Evolutionary conservation across 2,113 vertebrate species (phyloP), one percentile per base, ranked within the genome.

Genomic region (Ammodytes marinus): DNA sequence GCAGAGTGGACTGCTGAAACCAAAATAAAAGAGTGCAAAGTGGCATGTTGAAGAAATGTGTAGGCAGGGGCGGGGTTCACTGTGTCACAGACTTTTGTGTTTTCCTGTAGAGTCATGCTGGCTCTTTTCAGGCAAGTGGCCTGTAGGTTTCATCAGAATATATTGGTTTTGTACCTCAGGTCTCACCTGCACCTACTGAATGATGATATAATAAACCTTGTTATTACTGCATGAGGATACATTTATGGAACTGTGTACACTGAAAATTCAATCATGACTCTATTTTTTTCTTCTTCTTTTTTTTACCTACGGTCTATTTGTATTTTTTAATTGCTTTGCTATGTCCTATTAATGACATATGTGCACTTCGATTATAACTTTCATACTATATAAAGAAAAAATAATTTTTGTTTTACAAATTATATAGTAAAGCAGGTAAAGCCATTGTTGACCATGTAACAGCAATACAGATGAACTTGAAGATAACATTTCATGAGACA

Each of bases 401-500:
- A 27, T 27, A 1, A 27, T 27, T 27, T 27, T 27, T 27, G 27
- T 27, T 54, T n/a, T 58, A 45, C 15, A 60, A 2, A 47, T 72
- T 60, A 15, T 61, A 13, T 15, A 66, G 14, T 6, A 9, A 15
- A 39, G 39, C 12, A 43, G 17, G 53, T 13, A 54, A 12, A 14
- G 2, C 58, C 27, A 9, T 47, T 65, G 39, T 46, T 86, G 72
- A 78, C 61, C 27, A 50, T 59, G 10, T 69, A 59, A 82, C 53
- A 77, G 14, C 27, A 71, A 8, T 5, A 47, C 14, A 79, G 79
- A 88, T 87, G 37, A 82, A 79, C 68, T 74, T 12, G 10, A 52
- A 59, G 72, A 90, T 90, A 72, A 80, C 68, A 74, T 58, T 53
- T 81, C 78, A 73, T 58, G 77, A 80, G 83, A 93, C 79, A 2